phyloP scores from a whole-genome alignment of 2,888 invertebrate species.

The Drosophila rellima region DNA sequence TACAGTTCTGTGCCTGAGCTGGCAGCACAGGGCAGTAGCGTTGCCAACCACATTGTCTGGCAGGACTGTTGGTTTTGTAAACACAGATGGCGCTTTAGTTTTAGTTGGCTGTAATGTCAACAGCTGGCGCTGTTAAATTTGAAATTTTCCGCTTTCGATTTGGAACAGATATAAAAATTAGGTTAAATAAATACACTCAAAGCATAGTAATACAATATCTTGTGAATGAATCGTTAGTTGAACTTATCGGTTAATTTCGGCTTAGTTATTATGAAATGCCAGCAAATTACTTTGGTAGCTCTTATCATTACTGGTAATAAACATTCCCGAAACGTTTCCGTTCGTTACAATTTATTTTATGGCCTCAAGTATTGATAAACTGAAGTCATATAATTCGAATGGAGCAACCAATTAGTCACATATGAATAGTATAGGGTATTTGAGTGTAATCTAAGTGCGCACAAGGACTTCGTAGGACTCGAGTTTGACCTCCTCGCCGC shows the following conservation, averaged over 20 bases:
- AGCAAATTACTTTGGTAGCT: neutral
- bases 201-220: neutral
- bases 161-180: neutral
- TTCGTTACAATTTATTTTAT: conserved; percentile 21
- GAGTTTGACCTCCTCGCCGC: conserved; percentile 89
- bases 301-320: conserved; percentile 31
- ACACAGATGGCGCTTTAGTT: conserved; percentile 28
- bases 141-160: conserved; percentile 1
- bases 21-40: neutral
- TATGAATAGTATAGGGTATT: neutral
- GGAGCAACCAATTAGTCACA: neutral
- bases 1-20: neutral
- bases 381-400: neutral
- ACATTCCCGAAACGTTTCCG: conserved; percentile 5
- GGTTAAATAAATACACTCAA: neutral
- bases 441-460: conserved; percentile 40
- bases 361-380: conserved; percentile 5
- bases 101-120: neutral
- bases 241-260: neutral
- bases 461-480: conserved; percentile 90
- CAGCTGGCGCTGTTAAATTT: conserved; percentile 15
- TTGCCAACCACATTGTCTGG: neutral
- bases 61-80: neutral
- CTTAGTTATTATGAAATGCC: neutral
- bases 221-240: neutral